Percentiles rank a stretch among this genome's conserved stretches.
Evolutionary conservation across 1,140 invertebrate genomes (phyloP).

Genomic region (Camponotus floridanus): DNA sequence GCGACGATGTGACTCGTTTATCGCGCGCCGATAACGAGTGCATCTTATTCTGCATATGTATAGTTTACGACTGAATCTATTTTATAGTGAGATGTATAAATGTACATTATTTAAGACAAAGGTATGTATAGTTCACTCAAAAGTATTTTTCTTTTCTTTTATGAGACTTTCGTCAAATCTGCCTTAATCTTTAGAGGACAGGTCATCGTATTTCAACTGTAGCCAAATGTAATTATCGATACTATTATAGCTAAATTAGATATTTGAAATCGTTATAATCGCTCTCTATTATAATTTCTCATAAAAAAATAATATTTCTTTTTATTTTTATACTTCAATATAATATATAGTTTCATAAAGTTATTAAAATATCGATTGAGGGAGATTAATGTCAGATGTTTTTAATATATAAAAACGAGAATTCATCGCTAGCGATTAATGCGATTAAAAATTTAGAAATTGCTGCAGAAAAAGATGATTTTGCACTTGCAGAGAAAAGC

Average conservation of each 20-base stretch:
- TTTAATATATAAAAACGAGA: not conserved
- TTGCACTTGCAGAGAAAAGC: not conserved
- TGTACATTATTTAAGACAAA: constrained; percentile 62
- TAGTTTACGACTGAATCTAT: constrained; percentile 64
- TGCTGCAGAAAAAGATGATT: not conserved
- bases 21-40: constrained; percentile 45
- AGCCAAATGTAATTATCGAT: constrained; percentile 1
- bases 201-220: not conserved
- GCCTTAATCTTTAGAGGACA: constrained; percentile 42
- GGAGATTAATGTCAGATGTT: not conserved
- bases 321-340: not conserved
- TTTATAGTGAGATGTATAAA: constrained; percentile 64
- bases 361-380: not conserved
- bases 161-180: constrained; percentile 35
- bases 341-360: not conserved
- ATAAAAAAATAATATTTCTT: not conserved
- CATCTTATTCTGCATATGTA: constrained; percentile 54
- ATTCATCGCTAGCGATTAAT: not conserved
- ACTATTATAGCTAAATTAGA: not conserved
- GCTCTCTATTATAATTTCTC: not conserved
- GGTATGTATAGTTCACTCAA: constrained; percentile 55
- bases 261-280: constrained; percentile 3
- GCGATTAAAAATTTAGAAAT: not conserved
- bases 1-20: constrained; percentile 42
- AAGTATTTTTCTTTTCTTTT: constrained; percentile 45